Base-by-base conservation (phyloP, 2,888 invertebrate species). In the Corbicula japonica region DNA sequence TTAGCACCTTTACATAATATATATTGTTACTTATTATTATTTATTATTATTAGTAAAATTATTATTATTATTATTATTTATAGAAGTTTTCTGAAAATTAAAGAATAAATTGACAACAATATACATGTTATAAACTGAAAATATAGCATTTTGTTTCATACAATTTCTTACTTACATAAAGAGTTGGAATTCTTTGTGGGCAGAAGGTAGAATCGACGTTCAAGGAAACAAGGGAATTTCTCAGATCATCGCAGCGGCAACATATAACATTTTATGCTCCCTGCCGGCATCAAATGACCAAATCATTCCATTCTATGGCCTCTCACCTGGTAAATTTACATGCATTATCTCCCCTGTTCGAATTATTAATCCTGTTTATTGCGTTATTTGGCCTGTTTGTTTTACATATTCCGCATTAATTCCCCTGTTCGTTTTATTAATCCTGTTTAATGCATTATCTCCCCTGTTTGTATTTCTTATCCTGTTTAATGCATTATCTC, bases 231-330 rank as follows among this genome's bases (percentile, higher is more conserved):
- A 34, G 12, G 63, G 75, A 0, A 34, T 86, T 8, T 68, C 83
- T 10, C 44, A 21, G 50, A 69, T 58, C 38, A 66, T 84, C 1
- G 75, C 80, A 44, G 84, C 86, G 1, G 78, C 82, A 12, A 75
- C 87, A 44, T 91, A 89, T 73, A 89, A 92, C 80, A 76, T 92
- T 38, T 71, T 90, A n/a, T 86, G 87, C 44, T 88, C 89, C 18
- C 68, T 91, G 34, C 91, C 91, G 6, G 62, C 86, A 2, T 34
- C 72, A n/a, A 56, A 80, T 38, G 79, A 81, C 32, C 61, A 50
- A 5, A 28, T 77, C 12, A 72, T 50, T 12, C 86, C 89, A 2
- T 81, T 86, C 58, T 73, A 71, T 58, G 89, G 89, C 3, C 76
- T 89, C 18, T 76, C 82, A 15, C 88, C 88, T 35, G 89, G 88